Conservation (phyloP, 1,140 invertebrate species). For the Temnothorax curvispinosus region DNA sequence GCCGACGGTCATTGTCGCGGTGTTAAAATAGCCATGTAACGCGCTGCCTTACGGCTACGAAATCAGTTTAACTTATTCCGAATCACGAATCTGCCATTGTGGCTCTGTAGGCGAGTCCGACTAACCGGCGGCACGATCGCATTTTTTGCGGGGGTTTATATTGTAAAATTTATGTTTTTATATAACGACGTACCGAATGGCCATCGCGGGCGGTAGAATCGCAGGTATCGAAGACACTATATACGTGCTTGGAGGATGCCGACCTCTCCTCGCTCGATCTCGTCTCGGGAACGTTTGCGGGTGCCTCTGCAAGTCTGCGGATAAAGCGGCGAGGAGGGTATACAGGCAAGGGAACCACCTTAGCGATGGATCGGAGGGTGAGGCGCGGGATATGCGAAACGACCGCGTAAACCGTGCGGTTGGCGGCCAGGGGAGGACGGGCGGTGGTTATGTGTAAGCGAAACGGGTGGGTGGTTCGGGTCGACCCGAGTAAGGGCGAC, state of each 20-base stretch:
- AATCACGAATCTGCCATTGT: slow-evolving; percentile 81
- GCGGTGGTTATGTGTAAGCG: slow-evolving; percentile 51
- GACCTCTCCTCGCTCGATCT: not conserved
- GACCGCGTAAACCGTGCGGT: slow-evolving; percentile 48
- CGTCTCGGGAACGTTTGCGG: slow-evolving; percentile 32
- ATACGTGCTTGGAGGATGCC: not conserved
- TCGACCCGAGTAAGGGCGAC: slow-evolving; percentile 29
- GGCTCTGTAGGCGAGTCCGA: slow-evolving; percentile 22
- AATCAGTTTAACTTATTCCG: slow-evolving; percentile 81
- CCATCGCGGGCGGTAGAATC: not conserved
- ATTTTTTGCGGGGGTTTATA: slow-evolving; percentile 67
- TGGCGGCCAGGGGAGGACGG: slow-evolving; percentile 4
- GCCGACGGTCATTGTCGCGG: slow-evolving; percentile 49
- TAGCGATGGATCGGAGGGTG: slow-evolving; percentile 13
- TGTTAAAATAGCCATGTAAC: slow-evolving; percentile 48
- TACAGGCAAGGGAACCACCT: slow-evolving; percentile 53
- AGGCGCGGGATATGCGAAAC: not conserved
- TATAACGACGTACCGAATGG: slow-evolving; percentile 58
- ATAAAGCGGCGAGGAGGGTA: slow-evolving; percentile 37
- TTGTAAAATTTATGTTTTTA: slow-evolving; percentile 79
- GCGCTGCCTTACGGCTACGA: slow-evolving; percentile 16
- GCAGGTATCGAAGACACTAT: slow-evolving; percentile 20
- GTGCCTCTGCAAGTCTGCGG: not conserved
- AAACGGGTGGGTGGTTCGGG: slow-evolving; percentile 11
- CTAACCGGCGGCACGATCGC: slow-evolving; percentile 58